Evolutionary conservation across 2,797 vertebrate species (phyloP).

Genomic region (Molossus molossus): DNA sequence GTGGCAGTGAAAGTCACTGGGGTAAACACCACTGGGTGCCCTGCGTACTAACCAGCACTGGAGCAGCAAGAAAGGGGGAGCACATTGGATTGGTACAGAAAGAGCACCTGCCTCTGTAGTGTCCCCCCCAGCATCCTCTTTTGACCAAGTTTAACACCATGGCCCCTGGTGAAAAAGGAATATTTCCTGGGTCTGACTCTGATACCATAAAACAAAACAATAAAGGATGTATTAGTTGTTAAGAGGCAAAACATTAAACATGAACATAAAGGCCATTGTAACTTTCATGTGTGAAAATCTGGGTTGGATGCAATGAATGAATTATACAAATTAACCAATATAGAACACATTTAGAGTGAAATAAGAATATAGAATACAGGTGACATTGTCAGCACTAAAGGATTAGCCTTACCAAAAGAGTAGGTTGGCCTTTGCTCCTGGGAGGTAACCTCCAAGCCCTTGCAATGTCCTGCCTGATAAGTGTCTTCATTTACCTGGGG

Average conservation of each 20-base stretch:
- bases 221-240: conserved; percentile 10
- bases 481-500: neutral
- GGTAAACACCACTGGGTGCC: neutral
- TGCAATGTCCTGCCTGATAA: neutral
- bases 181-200: neutral
- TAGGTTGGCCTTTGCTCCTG: neutral
- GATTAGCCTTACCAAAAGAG: neutral
- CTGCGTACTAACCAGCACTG: neutral
- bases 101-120: neutral
- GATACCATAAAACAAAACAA: neutral
- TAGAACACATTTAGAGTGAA: conserved; percentile 39
- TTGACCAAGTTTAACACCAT: neutral
- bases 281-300: conserved; percentile 14
- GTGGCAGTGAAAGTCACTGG: neutral
- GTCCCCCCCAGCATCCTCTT: neutral
- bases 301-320: neutral
- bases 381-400: neutral
- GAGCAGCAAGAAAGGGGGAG: neutral
- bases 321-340: neutral
- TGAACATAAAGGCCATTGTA: neutral
- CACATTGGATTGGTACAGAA: neutral
- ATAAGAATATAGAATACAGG: neutral
- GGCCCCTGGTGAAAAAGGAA: neutral
- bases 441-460: neutral
- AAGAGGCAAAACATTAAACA: conserved; percentile 3